Evolutionary conservation across 2,888 invertebrate genomes (phyloP).

Genomic region (Chydorus sphaericus): DNA sequence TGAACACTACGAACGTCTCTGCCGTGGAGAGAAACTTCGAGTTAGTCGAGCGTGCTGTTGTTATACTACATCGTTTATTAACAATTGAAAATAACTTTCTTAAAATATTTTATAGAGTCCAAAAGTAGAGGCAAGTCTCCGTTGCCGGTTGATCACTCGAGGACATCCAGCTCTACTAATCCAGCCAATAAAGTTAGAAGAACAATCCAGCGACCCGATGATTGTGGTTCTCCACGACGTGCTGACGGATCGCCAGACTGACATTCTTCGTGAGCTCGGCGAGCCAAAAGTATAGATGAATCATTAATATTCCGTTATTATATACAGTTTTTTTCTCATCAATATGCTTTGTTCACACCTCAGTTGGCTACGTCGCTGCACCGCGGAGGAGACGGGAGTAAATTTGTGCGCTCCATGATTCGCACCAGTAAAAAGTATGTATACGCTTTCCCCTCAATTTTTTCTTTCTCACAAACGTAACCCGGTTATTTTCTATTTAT

Average conservation of each 20-base stretch:
- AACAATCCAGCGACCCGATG: constrained; percentile 23
- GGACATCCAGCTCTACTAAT: constrained; percentile 17
- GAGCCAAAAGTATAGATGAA: constrained; percentile 23
- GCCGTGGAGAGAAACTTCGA: constrained; percentile 25
- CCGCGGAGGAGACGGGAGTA: constrained; percentile 21
- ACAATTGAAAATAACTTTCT: background rate
- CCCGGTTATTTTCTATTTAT: too few species aligned
- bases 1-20: constrained; percentile 24
- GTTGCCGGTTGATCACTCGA: constrained; percentile 16
- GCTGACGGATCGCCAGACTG: constrained; percentile 21
- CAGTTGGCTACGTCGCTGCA: constrained; percentile 22
- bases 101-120: constrained; percentile 10
- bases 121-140: constrained; percentile 16
- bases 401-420: constrained; percentile 22
- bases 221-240: constrained; percentile 24
- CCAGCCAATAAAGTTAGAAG: constrained; percentile 23
- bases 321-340: background rate
- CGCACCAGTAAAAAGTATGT: constrained; percentile 24
- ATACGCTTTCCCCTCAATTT: too few species aligned
- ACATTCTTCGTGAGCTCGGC: constrained; percentile 22
- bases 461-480: background rate
- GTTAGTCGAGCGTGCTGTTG: constrained; percentile 18
- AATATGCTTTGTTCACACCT: background rate
- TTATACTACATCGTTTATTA: background rate
- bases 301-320: background rate